Conservation (phyloP, 2,113 vertebrate species). For the Grammomys surdaster region DNA sequence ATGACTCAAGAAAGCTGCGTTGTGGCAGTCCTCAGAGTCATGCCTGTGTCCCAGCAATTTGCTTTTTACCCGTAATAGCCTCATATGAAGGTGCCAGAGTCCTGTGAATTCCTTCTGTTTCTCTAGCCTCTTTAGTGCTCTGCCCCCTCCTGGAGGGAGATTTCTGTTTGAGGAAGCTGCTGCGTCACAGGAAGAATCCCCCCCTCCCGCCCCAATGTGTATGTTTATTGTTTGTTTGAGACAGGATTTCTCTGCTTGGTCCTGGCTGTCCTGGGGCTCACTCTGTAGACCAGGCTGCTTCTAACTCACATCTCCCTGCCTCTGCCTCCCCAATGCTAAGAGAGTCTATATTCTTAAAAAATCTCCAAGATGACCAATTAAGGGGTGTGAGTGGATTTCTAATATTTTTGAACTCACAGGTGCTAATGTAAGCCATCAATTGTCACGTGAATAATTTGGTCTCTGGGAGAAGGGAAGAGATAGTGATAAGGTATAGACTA, state of each 20-base stretch:
- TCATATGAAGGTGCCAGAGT: neutral
- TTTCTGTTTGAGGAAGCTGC: neutral
- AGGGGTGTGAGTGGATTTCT: neutral
- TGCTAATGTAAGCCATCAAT: neutral
- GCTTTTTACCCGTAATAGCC: neutral
- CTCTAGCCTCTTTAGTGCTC: neutral
- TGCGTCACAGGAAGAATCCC: neutral
- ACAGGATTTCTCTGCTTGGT: neutral
- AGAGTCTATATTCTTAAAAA: slow-evolving; percentile 16
- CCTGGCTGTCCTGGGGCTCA: neutral
- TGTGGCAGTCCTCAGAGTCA: neutral
- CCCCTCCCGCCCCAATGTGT: no score
- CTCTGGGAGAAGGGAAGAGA: neutral
- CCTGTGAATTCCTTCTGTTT: neutral
- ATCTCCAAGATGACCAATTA: neutral
- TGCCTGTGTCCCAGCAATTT: neutral
- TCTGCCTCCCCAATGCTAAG: neutral
- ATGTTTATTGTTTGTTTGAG: neutral
- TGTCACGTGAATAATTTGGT: neutral
- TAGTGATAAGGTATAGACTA: neutral
- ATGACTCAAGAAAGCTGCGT: neutral
- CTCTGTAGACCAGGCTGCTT: neutral
- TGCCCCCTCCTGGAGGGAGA: neutral
- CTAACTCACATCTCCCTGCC: neutral
- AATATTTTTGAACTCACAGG: slow-evolving; percentile 7